These are phyloP conservation scores for Acrocephalus kingi DNA, from an alignment of 2,113 vertebrate genomes.

Conservation along the genomic window DNA sequence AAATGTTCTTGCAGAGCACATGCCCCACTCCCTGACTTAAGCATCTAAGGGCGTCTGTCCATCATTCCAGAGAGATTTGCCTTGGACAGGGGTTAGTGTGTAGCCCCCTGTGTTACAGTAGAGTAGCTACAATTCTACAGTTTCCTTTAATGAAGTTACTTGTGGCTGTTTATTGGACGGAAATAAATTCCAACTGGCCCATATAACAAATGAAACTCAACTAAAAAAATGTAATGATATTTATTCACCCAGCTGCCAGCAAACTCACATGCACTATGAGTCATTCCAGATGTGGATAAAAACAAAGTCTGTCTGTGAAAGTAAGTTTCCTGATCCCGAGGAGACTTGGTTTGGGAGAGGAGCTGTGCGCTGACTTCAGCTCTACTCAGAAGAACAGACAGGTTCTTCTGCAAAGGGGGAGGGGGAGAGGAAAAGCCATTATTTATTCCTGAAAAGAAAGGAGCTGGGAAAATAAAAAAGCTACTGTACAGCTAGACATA, in stretches of 20 bases:
- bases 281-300: slow-evolving; percentile 85
- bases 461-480: background rate
- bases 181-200: slow-evolving; percentile 76
- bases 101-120: background rate
- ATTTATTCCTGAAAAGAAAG: slow-evolving; percentile 32
- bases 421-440: background rate
- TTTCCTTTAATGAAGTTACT: slow-evolving; percentile 57
- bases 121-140: background rate
- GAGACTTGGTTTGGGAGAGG: slow-evolving; percentile 68
- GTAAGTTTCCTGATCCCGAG: slow-evolving; percentile 69
- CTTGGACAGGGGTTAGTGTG: background rate
- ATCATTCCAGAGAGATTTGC: background rate
- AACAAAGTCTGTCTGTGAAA: slow-evolving; percentile 79
- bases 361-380: slow-evolving; percentile 34
- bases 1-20: slow-evolving; percentile 17
- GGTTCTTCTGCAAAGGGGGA: slow-evolving; percentile 25
- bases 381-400: slow-evolving; percentile 32
- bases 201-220: slow-evolving; percentile 75
- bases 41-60: background rate
- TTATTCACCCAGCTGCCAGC: slow-evolving; percentile 77
- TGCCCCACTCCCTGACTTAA: background rate
- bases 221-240: slow-evolving; percentile 77
- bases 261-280: slow-evolving; percentile 81
- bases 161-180: slow-evolving; percentile 68
- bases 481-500: background rate